Conservation (phyloP, 2,113 vertebrate genomes). For the Picathartes gymnocephalus region DNA sequence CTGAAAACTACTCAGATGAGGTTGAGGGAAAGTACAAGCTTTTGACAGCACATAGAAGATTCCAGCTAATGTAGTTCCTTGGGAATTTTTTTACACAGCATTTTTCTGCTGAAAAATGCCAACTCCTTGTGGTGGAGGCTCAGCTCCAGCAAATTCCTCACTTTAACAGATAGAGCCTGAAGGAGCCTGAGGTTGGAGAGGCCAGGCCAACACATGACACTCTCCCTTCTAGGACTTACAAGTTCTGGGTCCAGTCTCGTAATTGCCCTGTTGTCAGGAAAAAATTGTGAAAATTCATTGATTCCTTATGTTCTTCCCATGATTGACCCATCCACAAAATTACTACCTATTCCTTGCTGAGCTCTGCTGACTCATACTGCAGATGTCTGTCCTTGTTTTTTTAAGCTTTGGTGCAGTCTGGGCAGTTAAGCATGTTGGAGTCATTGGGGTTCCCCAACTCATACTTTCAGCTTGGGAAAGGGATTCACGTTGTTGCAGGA, state of each 20-base stretch:
- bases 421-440: not conserved
- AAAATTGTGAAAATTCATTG: not conserved
- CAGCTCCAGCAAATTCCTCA: not conserved
- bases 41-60: not conserved
- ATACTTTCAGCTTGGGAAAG: not conserved
- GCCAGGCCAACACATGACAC: fast-evolving
- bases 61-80: not conserved
- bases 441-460: not conserved
- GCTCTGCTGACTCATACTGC: not conserved
- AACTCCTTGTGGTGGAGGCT: not conserved
- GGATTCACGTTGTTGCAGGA: not conserved
- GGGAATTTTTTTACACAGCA: not conserved
- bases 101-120: not conserved
- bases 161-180: not conserved
- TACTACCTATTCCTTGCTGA: not conserved
- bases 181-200: not conserved
- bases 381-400: not conserved
- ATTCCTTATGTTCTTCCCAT: not conserved
- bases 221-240: not conserved
- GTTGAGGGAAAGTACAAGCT: not conserved
- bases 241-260: not conserved
- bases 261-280: not conserved
- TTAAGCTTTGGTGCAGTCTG: not conserved
- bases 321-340: not conserved
- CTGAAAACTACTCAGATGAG: not conserved